Conservation (phyloP, 2,113 vertebrate genomes). For the Lycaon pictus region DNA sequence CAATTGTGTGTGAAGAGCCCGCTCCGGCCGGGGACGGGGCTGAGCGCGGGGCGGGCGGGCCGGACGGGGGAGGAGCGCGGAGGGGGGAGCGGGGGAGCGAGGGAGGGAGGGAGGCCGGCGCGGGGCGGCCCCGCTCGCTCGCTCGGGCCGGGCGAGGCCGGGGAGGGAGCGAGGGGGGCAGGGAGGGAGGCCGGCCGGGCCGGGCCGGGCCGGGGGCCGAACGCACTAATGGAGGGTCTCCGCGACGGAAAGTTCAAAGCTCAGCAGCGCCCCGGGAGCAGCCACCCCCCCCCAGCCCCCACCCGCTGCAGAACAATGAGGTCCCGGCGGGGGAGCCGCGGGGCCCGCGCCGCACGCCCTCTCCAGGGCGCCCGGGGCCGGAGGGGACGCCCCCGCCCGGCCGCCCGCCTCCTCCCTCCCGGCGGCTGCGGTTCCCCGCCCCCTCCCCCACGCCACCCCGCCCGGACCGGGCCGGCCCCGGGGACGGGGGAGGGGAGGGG, state of each 20-base stretch:
- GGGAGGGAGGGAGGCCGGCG: constrained; percentile 81
- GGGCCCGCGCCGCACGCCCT: constrained; percentile 81
- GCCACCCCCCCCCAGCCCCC: constrained; percentile 77
- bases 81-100: constrained; percentile 63
- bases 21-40: constrained; percentile 81
- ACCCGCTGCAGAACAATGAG: constrained; percentile 85
- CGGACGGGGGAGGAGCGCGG: constrained; percentile 80
- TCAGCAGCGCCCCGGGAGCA: constrained; percentile 73
- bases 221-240: constrained; percentile 74
- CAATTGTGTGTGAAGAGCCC: constrained; percentile 86
- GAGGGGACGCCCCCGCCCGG: constrained; percentile 73
- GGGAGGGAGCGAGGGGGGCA: constrained; percentile 61
- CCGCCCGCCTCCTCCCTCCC: constrained; percentile 67
- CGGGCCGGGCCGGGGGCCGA: constrained; percentile 51
- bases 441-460: constrained; percentile 76
- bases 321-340: constrained; percentile 80
- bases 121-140: constrained; percentile 77
- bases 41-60: constrained; percentile 76
- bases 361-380: constrained; percentile 75
- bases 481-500: constrained; percentile 72
- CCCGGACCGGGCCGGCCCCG: constrained; percentile 64
- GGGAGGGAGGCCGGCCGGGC: constrained; percentile 46
- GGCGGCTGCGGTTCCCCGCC: constrained; percentile 74
- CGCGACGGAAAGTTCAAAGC: constrained; percentile 82
- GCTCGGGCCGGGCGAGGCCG: constrained; percentile 78